Evolutionary conservation across 2,797 vertebrate genomes (phyloP), one percentile per base, ranked within the genome.

Genomic region (Huso huso): DNA sequence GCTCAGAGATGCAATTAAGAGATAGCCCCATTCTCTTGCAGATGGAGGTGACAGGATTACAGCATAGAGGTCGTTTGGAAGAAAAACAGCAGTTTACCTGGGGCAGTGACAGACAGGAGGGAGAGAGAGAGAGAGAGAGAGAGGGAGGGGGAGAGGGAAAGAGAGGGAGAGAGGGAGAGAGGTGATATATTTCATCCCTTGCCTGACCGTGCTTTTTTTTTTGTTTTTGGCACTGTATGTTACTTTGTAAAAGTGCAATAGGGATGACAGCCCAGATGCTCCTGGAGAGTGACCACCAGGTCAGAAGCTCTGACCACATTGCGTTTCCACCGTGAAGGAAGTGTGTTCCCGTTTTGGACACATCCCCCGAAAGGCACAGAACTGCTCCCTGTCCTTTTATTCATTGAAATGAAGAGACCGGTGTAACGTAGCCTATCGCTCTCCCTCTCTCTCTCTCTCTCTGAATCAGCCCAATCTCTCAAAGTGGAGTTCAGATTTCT

Each of bases 391-490:
- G 84, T 80, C 76, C 55, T 62, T 62, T 71, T 65, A 3, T 71
- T 71, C 69, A 74, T 76, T 75, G 75, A 81, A 74, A 77, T 48
- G 66, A 70, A 53, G n/a, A 63, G 37, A 12, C 69, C 59, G 65
- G 63, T 70, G 82, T 80, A 82, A 83, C 70, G 73, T 74, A 85
- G 82, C 78, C 78, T 63, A 37, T 37, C 23, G 74, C 73, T 83
- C 79, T 84, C 81, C 15, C 15, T 1, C 15, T 51, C 62, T 73
- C 73, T 83, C 79, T 77, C 62, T 81, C 23, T 37, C 23, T 37
- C 23, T 37, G 23, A 37, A 4, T 37, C 23, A 37, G 70, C 80
- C 71, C 74, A 69, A 68, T 74, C 81, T 85, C 80, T 76, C 73
- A 53, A 51, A 64, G 11, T 23, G n/a, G 8, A 10, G 8, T 57